Percentiles rank a stretch among this genome's conserved stretches.
Evolutionary conservation across 2,888 invertebrate species (phyloP).

Genomic region (Acleris laterana): DNA sequence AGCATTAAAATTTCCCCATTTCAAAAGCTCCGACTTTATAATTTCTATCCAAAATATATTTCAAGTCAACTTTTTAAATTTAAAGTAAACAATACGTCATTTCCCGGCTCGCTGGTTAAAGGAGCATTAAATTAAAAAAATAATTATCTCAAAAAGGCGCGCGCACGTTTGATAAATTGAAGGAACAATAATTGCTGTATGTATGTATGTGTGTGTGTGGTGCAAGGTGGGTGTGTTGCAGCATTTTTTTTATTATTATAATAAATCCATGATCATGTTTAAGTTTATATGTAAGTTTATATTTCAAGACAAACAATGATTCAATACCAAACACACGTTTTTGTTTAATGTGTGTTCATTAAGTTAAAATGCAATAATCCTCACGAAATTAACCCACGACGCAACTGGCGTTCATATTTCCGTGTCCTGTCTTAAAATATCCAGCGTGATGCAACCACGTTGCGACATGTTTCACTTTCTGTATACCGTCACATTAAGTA

Average conservation of each 20-base stretch:
- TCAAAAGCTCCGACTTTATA: too few species aligned
- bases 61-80: neutral
- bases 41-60: too few species aligned
- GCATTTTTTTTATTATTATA: too few species aligned
- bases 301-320: too few species aligned
- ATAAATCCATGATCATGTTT: too few species aligned
- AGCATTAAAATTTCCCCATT: too few species aligned
- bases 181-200: conserved; percentile 63
- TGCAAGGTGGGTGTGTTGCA: conserved; percentile 6
- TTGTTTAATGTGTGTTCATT: too few species aligned
- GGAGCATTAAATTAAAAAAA: conserved; percentile 39
- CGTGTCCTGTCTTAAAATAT: neutral
- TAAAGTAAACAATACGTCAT: conserved; percentile 20
- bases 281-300: too few species aligned
- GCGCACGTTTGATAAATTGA: conserved; percentile 57
- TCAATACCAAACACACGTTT: too few species aligned
- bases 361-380: too few species aligned
- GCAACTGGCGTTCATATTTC: too few species aligned
- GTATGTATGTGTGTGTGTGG: conserved; percentile 38
- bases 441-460: neutral
- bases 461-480: neutral
- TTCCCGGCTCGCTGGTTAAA: conserved; percentile 9
- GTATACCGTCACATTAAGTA: conserved; percentile 1
- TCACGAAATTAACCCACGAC: too few species aligned
- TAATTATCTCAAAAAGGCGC: conserved; percentile 58